These are phyloP conservation scores for Arion vulgaris DNA, from an alignment of 1,140 invertebrate genomes.

Conservation along the genomic window DNA sequence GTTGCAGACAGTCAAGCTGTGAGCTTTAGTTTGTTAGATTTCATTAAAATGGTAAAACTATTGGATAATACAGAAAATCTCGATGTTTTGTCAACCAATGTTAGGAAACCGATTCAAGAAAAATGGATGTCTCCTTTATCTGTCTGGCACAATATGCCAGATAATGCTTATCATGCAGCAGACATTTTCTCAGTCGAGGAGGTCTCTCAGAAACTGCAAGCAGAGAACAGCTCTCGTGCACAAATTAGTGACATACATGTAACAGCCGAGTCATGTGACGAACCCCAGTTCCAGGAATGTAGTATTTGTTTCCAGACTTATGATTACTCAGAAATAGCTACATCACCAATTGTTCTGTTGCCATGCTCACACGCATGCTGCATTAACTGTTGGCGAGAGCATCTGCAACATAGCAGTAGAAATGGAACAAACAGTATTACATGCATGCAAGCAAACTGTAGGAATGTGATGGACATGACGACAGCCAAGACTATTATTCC, in stretches of 20 bases:
- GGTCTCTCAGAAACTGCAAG: not conserved
- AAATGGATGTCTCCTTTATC: not conserved
- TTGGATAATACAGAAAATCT: not conserved
- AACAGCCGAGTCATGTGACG: not conserved
- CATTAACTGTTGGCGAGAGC: constrained; percentile 8
- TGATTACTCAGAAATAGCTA: not conserved
- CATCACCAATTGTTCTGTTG: not conserved
- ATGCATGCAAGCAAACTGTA: not conserved
- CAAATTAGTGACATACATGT: not conserved
- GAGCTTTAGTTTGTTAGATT: not conserved
- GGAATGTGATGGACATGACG: not conserved
- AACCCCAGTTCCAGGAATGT: not conserved
- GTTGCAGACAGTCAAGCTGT: not conserved
- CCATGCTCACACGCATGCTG: constrained; percentile 15
- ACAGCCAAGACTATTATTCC: not conserved
- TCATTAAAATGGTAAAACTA: not conserved
- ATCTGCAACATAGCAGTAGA: not conserved
- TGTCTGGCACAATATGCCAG: not conserved
- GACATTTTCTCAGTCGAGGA: not conserved
- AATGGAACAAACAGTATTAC: not conserved
- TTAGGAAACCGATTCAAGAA: not conserved
- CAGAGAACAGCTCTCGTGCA: not conserved
- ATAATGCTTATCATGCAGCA: not conserved
- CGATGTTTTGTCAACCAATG: too few relatives aligned
- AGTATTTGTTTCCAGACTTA: not conserved